A percentile compares a stretch with the other conserved stretches of the same genome.
phyloP scores from a whole-genome alignment of 2,797 vertebrate genomes.

The Eospalax fontanierii region DNA sequence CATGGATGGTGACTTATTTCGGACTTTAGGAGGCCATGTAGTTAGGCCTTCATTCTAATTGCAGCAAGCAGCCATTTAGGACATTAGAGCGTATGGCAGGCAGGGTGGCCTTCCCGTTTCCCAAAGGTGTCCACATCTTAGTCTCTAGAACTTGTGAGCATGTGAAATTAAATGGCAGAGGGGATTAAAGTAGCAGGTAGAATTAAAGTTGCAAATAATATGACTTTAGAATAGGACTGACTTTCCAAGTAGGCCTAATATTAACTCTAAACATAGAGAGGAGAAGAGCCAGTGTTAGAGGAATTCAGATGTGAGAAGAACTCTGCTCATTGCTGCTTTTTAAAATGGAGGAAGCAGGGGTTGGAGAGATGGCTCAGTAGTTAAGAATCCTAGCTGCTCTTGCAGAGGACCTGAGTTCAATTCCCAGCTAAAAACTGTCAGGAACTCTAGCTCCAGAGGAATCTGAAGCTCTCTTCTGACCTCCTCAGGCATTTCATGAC shows the following conservation, averaged over 20 bases:
- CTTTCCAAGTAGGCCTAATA: not conserved
- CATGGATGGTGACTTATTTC: not conserved
- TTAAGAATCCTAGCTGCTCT: no score
- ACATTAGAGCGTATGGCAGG: not conserved
- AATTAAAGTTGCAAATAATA: conserved; percentile 45
- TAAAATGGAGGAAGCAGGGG: not conserved
- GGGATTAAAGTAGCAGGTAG: not conserved
- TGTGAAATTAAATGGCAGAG: not conserved
- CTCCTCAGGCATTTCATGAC: no score
- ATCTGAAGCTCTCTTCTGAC: no score
- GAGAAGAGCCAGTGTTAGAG: not conserved
- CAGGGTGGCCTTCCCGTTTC: not conserved
- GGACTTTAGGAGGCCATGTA: not conserved
- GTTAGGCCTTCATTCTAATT: conserved; percentile 27
- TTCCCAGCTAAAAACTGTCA: no score
- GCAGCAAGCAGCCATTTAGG: not conserved
- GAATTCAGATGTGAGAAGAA: not conserved
- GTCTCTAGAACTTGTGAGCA: conserved; percentile 4
- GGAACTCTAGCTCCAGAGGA: no score
- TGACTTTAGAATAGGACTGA: conserved; percentile 36
- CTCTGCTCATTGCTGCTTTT: conserved; percentile 14
- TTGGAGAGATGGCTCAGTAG: no score
- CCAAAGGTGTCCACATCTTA: not conserved
- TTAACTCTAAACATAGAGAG: conserved; percentile 18
- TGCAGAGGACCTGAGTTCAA: no score